A percentile compares a stretch with the other conserved stretches of the same genome.
These are phyloP conservation scores for Hemicentrotus pulcherrimus DNA, from an alignment of 35 echinoderm and acorn worm species.

Conservation along the genomic window DNA sequence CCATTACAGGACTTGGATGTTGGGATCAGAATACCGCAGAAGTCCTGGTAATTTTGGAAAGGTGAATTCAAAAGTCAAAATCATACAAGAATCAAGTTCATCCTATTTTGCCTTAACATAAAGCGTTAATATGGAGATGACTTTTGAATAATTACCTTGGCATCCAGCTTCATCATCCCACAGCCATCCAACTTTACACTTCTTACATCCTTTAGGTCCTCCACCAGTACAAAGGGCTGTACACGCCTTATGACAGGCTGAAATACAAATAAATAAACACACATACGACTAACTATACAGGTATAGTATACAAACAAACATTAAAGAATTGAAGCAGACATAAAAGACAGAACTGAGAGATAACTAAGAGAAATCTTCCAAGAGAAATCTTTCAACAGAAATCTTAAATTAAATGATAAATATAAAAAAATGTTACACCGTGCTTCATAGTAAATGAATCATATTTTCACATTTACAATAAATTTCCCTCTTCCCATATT, in stretches of 20 bases:
- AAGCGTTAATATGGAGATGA: too few relatives aligned
- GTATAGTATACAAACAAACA: background rate
- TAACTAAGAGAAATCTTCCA: too few relatives aligned
- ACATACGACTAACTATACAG: background rate
- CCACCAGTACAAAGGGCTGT: slow-evolving; percentile 67
- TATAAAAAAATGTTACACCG: too few relatives aligned
- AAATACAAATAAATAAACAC: background rate
- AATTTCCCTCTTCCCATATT: too few relatives aligned
- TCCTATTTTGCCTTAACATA: background rate
- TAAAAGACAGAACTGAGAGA: too few relatives aligned
- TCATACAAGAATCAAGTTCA: background rate
- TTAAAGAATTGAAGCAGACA: background rate
- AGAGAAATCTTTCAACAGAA: too few relatives aligned
- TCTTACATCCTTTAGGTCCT: slow-evolving; percentile 79
- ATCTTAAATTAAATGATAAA: too few relatives aligned
- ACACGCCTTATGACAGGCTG: slow-evolving; percentile 60
- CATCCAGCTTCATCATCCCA: slow-evolving; percentile 82
- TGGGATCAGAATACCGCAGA: background rate
- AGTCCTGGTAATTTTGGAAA: background rate
- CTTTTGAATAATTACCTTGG: slow-evolving; percentile 59
- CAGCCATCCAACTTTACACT: slow-evolving; percentile 86
- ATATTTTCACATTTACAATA: too few relatives aligned
- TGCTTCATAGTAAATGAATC: too few relatives aligned
- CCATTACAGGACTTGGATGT: too few relatives aligned
- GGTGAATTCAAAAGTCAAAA: background rate